These are phyloP conservation scores for Panurus biarmicus DNA, from an alignment of 2,113 vertebrate genomes.

Conservation along the genomic window DNA sequence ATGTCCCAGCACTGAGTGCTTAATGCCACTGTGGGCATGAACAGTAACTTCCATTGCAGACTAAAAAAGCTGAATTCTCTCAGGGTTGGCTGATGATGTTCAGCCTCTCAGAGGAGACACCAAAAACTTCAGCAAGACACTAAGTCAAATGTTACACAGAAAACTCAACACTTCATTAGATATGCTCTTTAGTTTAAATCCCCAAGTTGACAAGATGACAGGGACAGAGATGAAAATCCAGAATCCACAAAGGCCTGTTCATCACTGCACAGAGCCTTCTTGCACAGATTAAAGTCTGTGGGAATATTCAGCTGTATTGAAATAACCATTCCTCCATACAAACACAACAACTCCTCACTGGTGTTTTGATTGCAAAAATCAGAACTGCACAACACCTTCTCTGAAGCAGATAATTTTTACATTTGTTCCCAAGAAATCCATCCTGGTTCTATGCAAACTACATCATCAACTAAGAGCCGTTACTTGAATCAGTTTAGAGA, in stretches of 20 bases:
- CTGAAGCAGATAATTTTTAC: neutral
- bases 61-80: neutral
- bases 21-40: neutral
- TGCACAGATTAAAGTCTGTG: neutral
- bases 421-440: neutral
- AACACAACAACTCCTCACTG: neutral
- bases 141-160: neutral
- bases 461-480: neutral
- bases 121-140: neutral
- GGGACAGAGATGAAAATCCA: neutral
- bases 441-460: neutral
- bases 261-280: neutral
- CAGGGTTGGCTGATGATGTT: neutral
- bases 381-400: neutral
- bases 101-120: neutral
- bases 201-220: neutral
- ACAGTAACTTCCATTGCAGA: fast-evolving
- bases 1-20: neutral
- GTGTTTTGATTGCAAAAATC: neutral
- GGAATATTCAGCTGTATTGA: neutral
- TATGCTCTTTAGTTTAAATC: neutral
- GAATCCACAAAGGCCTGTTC: neutral
- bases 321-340: neutral
- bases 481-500: neutral
- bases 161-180: neutral